Conservation (phyloP, 2,113 vertebrate genomes). For the Agapornis roseicollis region DNA sequence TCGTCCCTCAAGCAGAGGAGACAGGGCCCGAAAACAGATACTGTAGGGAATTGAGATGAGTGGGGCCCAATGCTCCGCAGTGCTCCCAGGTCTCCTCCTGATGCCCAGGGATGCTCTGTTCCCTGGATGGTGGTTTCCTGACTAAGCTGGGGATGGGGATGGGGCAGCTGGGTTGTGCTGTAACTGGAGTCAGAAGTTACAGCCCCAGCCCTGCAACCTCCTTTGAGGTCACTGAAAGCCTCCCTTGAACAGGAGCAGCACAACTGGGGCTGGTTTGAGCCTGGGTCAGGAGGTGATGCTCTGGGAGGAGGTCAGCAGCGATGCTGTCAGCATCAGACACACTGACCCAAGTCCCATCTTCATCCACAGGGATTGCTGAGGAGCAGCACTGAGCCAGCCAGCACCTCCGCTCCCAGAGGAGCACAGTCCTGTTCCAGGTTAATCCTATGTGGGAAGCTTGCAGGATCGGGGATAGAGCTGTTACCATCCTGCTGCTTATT, state of each 20-base stretch:
- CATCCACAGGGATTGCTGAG: not conserved
- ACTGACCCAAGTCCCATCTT: not conserved
- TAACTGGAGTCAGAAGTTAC: not conserved
- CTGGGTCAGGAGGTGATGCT: not conserved
- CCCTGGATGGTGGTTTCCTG: not conserved
- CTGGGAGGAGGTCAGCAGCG: not conserved
- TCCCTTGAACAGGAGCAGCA: not conserved
- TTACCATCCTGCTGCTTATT: not conserved
- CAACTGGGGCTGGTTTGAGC: not conserved
- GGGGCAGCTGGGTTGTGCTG: not conserved
- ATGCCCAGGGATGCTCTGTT: not conserved
- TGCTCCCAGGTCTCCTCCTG: not conserved
- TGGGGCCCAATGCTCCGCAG: not conserved
- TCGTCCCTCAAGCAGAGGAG: not conserved
- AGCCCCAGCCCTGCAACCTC: not conserved
- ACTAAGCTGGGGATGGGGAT: not conserved
- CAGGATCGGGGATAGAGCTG: not conserved
- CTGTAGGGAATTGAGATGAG: not conserved
- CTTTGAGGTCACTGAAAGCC: not conserved
- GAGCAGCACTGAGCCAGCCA: not conserved
- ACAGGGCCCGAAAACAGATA: not conserved
- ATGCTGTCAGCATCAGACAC: not conserved
- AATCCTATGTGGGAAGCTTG: rapidly evolving
- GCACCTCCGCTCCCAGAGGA: not conserved
- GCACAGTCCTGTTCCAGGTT: not conserved